Conservation (phyloP, 1,140 invertebrate species). For the Bradynema listronoti region DNA sequence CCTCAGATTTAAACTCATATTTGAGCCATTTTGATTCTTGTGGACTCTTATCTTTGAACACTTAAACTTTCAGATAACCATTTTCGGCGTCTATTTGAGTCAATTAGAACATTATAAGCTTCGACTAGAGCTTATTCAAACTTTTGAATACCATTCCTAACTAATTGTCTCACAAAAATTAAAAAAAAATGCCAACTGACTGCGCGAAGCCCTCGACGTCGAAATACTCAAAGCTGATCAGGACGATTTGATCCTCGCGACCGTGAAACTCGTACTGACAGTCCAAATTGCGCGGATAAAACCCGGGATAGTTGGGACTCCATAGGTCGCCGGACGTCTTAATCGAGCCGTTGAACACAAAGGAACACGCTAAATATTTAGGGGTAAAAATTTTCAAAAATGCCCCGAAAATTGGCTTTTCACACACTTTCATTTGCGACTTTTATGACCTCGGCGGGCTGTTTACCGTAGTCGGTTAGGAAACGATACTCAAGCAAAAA, state of each 20-base stretch:
- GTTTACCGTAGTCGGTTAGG: conserved; percentile 45
- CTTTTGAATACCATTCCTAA: no score
- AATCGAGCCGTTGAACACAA: conserved; percentile 67
- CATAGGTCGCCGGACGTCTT: conserved; percentile 72
- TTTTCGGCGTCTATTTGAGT: no score
- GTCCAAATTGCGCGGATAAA: conserved; percentile 80
- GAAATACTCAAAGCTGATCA: conserved; percentile 79
- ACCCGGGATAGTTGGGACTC: conserved; percentile 84
- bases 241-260: conserved; percentile 70
- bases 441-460: conserved; percentile 37
- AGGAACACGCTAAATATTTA: conserved; percentile 59
- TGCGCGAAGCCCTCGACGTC: conserved; percentile 81
- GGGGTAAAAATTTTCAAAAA: not conserved
- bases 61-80: no score
- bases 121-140: no score
- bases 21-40: no score
- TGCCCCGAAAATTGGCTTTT: not conserved
- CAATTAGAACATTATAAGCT: no score
- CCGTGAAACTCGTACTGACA: conserved; percentile 91
- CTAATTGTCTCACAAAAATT: no score
- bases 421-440: conserved; percentile 13
- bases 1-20: no score
- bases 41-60: no score
- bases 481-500: conserved; percentile 45
- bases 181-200: conserved; percentile 64